Conservation (phyloP, 2,888 invertebrate species). For the Sinhomidia bicolor region DNA sequence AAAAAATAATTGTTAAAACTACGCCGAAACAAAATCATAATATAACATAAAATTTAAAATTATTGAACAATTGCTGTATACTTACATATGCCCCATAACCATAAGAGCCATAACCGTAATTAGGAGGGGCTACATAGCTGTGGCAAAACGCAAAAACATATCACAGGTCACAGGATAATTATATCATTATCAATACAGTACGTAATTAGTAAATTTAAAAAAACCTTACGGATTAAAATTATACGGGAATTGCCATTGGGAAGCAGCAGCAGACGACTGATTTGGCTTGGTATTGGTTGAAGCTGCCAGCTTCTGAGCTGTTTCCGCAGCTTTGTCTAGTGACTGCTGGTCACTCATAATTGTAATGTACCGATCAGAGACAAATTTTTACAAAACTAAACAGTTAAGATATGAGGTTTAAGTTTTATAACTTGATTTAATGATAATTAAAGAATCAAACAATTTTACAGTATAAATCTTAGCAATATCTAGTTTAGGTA, state of each 20-base stretch:
- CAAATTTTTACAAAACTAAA: slow-evolving; percentile 49
- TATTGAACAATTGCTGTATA: slow-evolving; percentile 46
- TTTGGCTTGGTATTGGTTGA: slow-evolving; percentile 75
- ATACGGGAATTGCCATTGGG: slow-evolving; percentile 73
- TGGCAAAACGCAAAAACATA: not conserved
- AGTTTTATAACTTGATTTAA: not conserved
- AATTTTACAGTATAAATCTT: not conserved
- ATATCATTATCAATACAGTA: not conserved
- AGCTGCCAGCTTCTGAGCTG: slow-evolving; percentile 79
- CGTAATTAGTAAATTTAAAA: not conserved
- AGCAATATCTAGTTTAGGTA: not conserved
- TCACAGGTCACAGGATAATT: too few relatives aligned
- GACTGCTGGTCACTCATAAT: slow-evolving; percentile 65
- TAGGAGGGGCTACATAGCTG: slow-evolving; percentile 75
- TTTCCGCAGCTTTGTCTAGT: slow-evolving; percentile 78
- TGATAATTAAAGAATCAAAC: not conserved
- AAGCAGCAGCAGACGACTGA: slow-evolving; percentile 57
- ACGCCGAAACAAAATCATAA: not conserved
- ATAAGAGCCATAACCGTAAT: slow-evolving; percentile 63
- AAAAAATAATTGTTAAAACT: slow-evolving; percentile 15
- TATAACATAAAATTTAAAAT: not conserved
- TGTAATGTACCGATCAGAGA: not conserved
- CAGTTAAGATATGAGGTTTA: not conserved
- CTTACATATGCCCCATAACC: slow-evolving; percentile 74
- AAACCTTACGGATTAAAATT: slow-evolving; percentile 75